Percentiles rank a stretch among this genome's conserved stretches.
These are phyloP conservation scores for Ametastegia equiseti DNA, from an alignment of 2,888 invertebrate genomes.

Conservation along the genomic window DNA sequence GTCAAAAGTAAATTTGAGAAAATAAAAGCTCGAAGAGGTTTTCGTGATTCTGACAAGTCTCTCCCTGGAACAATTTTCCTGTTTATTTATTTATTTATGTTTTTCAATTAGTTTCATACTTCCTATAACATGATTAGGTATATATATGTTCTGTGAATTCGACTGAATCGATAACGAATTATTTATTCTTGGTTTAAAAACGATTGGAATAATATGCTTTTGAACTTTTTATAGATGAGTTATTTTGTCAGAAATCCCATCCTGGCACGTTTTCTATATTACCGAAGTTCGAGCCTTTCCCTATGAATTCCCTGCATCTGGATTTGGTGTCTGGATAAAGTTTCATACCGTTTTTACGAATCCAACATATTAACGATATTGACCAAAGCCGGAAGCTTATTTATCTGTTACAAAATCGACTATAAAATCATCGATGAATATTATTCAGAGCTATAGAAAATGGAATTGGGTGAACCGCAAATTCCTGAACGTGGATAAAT, in stretches of 20 bases:
- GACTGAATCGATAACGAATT: no score
- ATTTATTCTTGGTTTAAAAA: no score
- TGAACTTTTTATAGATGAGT: no score
- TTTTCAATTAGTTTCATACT: no score
- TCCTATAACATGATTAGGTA: no score
- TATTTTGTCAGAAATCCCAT: not conserved
- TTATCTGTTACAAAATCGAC: not conserved
- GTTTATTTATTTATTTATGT: no score
- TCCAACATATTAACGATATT: not conserved
- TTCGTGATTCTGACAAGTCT: no score
- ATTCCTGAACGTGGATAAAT: not conserved
- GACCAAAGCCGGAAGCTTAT: not conserved
- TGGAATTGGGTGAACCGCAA: not conserved
- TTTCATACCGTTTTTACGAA: not conserved
- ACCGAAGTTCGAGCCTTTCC: not conserved
- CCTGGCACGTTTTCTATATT: not conserved
- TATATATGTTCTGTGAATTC: no score
- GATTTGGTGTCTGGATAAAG: conserved; percentile 17
- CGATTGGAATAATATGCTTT: no score
- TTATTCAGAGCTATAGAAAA: not conserved
- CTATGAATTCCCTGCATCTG: no score
- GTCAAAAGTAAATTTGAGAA: no score
- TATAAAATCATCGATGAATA: not conserved
- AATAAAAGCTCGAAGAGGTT: not conserved
- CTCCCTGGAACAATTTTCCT: no score